Evolutionary conservation across 2,888 invertebrate genomes (phyloP).

Genomic region (Physocephala rufipes): DNA sequence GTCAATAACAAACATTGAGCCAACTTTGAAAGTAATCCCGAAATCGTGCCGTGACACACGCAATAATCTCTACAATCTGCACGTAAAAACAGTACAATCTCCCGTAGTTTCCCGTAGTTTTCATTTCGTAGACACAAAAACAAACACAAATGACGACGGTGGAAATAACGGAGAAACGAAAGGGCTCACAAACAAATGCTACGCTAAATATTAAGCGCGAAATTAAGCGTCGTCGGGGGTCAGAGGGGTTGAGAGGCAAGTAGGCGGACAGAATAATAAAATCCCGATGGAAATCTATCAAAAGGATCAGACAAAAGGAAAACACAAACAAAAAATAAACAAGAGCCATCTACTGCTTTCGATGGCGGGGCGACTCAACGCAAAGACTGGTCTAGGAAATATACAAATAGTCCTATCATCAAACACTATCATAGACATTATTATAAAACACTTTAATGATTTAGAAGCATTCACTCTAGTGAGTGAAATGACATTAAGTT

Average conservation of each 20-base stretch:
- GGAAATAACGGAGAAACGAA: not conserved
- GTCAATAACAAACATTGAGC: slow-evolving; percentile 19
- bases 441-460: no score
- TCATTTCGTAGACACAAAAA: not conserved
- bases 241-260: not conserved
- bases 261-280: not conserved
- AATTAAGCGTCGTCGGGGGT: not conserved
- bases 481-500: no score
- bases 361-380: no score
- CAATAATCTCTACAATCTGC: slow-evolving; percentile 6
- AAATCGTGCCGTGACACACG: slow-evolving; percentile 34
- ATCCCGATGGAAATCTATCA: not conserved
- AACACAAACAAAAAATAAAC: not conserved
- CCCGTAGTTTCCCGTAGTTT: not conserved
- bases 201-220: slow-evolving; percentile 16
- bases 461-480: no score
- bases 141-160: slow-evolving; percentile 16
- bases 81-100: not conserved
- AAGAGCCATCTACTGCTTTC: not conserved
- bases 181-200: slow-evolving; percentile 18
- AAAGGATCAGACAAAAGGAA: slow-evolving; percentile 6
- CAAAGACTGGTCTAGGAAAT: not conserved
- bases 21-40: slow-evolving; percentile 29
- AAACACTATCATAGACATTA: no score
- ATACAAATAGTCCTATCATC: no score